Base-by-base conservation (phyloP, 2,888 invertebrate species). In the Drosophila emarginata region DNA sequence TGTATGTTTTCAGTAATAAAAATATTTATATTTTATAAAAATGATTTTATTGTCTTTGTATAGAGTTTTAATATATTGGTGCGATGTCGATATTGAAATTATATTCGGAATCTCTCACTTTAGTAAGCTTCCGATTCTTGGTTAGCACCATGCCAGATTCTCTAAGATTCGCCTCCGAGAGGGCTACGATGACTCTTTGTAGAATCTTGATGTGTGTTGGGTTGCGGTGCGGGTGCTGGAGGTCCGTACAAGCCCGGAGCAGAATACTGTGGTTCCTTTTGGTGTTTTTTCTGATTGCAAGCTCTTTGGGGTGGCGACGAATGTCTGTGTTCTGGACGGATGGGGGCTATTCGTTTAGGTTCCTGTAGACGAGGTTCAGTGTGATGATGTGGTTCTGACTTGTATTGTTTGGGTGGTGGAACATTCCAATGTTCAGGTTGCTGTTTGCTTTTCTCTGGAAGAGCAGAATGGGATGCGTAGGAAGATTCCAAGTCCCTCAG, bases 131-230 rank as follows among this genome's bases (percentile, higher is more conserved):
- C 23, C 15, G 65, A 50, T 51, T 61, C 36, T 0, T 65, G n/a
- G 32, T 18, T 45, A 12, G 53, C 58, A 15, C 58, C 68, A 12
- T 69, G 67, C 79, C 83, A 83, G 50, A 65, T 56, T 21, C 56
- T 60, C 21, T n/a, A 65, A 14, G 71, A 57, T 15, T 72, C 71
- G 23, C 32, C 66, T 7, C 51, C 56, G 7, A 50, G 72, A 0
- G 56, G 54, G 14, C 15, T 2, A 2, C 9, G 50, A 4, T 51
- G 32, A 37, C n/a, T 51, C 23, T 14, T 32, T 15, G 11, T 9
- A 37, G 37, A 32, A 12, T 32, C 2, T 9, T 53, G n/a, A 2
- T 23, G 23, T 23, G 23, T 23, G 4, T 23, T 23, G 23, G 2
- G 23, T 2, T 23, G 32, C 3, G 11, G 15, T 28, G 28, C 12